Evolutionary conservation across 23 tunicate species (phyloP).

Genomic region (Phallusia fumigata): DNA sequence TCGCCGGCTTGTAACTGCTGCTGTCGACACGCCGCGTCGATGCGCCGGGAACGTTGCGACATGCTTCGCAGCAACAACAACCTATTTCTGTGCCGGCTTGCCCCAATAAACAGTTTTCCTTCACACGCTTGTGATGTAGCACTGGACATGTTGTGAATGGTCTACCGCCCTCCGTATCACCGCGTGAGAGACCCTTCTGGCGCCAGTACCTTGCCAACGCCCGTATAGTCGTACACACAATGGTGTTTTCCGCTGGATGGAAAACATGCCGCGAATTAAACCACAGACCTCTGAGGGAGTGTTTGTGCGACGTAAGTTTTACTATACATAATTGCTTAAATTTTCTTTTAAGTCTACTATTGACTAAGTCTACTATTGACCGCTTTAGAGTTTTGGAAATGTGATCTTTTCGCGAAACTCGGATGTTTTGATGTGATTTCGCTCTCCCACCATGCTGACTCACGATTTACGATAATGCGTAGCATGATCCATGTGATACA

Average conservation of each 20-base stretch:
- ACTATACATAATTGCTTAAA: too few species aligned
- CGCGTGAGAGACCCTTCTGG: background rate
- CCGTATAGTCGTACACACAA: background rate
- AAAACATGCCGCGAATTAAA: background rate
- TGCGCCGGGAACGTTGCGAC: slow-evolving; percentile 7
- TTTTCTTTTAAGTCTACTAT: too few species aligned
- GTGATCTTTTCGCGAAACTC: too few species aligned
- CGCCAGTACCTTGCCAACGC: slow-evolving; percentile 2
- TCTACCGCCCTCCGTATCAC: background rate
- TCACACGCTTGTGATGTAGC: background rate
- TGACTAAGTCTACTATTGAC: too few species aligned
- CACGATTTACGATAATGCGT: too few species aligned
- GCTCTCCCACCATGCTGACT: too few species aligned
- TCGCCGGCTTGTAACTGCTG: slow-evolving; percentile 3
- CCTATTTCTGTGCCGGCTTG: background rate
- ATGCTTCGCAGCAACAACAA: slow-evolving; percentile 1
- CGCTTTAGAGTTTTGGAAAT: too few species aligned
- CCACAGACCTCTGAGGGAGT: too few species aligned
- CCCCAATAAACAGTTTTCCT: slow-evolving; percentile 5
- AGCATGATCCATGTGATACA: too few species aligned
- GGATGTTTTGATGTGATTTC: too few species aligned
- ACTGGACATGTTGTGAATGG: background rate
- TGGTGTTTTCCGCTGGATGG: background rate
- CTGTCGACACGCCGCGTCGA: background rate
- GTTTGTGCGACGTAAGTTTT: too few species aligned